Percentiles rank a stretch among this genome's conserved stretches.
Conservation (phyloP, 2,113 vertebrate species). For the Nyctibius bracteatus region DNA sequence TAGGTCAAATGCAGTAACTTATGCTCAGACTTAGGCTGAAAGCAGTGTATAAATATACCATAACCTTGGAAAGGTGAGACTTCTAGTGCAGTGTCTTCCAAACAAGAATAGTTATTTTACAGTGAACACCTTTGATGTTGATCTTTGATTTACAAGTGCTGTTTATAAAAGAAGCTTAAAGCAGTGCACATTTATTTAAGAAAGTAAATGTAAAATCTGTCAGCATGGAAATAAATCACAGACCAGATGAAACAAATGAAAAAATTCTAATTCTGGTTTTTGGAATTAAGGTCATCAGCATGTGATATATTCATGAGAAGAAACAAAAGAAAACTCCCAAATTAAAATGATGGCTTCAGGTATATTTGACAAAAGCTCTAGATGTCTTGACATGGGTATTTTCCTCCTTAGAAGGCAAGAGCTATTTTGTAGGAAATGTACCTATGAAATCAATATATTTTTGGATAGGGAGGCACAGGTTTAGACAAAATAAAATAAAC, state of each 20-base stretch:
- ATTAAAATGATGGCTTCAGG: not conserved
- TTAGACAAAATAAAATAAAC: not conserved
- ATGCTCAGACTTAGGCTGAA: not conserved
- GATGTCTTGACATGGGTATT: not conserved
- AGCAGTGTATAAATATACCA: not conserved
- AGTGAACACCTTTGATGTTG: constrained; percentile 1
- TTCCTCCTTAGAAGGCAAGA: not conserved
- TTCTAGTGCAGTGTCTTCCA: not conserved
- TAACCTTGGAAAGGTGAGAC: not conserved
- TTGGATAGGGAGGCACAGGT: not conserved
- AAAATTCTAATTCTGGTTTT: not conserved
- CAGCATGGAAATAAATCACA: not conserved
- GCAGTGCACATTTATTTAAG: not conserved
- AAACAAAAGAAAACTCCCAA: not conserved
- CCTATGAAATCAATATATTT: not conserved
- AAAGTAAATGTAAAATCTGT: constrained; percentile 8
- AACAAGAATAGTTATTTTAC: not conserved
- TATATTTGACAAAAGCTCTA: not conserved
- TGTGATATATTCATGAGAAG: not conserved
- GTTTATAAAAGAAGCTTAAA: not conserved
- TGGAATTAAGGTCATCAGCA: not conserved
- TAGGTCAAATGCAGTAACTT: not conserved
- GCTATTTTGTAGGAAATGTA: not conserved
- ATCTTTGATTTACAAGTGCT: constrained; percentile 5
- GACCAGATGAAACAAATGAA: constrained; percentile 9